Base-by-base conservation (phyloP, 1,140 invertebrate species). In the silkworm (Bombyx mori) region DNA sequence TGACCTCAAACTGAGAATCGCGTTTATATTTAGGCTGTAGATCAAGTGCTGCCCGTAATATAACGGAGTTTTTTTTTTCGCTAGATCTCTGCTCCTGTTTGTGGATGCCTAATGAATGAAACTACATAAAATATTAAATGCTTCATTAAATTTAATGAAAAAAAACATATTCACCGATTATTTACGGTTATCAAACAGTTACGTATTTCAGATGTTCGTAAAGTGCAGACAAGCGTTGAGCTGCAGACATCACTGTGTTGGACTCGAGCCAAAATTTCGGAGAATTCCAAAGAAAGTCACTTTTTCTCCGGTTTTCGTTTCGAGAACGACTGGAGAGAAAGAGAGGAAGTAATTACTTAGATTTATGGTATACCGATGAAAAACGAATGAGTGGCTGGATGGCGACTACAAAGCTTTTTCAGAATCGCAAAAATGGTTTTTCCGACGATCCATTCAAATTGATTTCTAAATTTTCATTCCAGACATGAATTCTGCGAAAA, bases 311-410 rank as follows among this genome's bases (percentile, higher is more conserved):
- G 68, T 69, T 73, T 74, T 68, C 62, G 68, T 71, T 61, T 72
- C 57, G 44, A 71, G 54, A 62, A 60, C 46, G 64, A 44, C 52
- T 56, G 52, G 59, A 54, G 54, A 61, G 66, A 70, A 79, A 73
- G 68, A 77, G 64, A 71, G 74, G 75, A 77, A 82, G 71, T 69
- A 71, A 79, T 82, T 82, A 77, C 69, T 73, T 76, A 79, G 75
- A 80, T 82, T 82, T 82, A 82, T 82, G 70, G 68, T 70, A 73
- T 75, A 67, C 42, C 60, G 52, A 68, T 46, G 59, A 56, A 66
- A 67, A 72, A 56, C 45, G 22, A 67, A 65, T 2, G 8, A 18
- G 47, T n/a, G n/a, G n/a, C n/a, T n/a, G n/a, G n/a, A n/a, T 49
- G 22, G 47, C 47, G 10, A 7, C n/a, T 49, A 49, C 47, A 49